phyloP scores from a whole-genome alignment of 2,113 vertebrate genomes.

The Manacus vitellinus region DNA sequence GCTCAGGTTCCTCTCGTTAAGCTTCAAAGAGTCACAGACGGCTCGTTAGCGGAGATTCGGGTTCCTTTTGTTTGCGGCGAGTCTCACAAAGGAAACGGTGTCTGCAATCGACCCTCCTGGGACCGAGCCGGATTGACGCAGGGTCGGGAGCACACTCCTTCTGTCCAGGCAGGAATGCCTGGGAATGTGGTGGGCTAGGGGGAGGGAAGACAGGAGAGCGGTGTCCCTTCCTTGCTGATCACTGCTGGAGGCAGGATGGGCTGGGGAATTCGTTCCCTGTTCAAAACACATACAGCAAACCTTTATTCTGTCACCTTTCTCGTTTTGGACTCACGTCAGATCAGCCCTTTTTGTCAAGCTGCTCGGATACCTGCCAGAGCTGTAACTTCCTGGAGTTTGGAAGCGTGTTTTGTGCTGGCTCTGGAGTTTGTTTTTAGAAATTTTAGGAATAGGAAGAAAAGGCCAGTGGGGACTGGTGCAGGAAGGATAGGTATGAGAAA shows the following conservation, averaged over 20 bases:
- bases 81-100: accelerated
- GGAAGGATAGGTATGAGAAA: no score
- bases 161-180: background rate
- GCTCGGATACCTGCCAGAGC: background rate
- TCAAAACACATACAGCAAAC: background rate
- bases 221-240: background rate
- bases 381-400: background rate
- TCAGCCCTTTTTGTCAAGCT: background rate
- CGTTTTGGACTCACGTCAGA: background rate
- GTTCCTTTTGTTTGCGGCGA: background rate
- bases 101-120: background rate
- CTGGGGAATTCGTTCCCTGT: background rate
- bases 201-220: background rate
- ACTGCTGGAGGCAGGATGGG: background rate
- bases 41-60: background rate
- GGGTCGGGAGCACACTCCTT: accelerated
- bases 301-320: background rate
- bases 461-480: no score
- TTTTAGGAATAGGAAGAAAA: background rate
- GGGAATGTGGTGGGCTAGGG: no score
- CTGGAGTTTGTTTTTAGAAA: background rate
- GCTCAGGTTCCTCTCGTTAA: background rate
- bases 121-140: background rate
- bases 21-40: background rate
- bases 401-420: background rate